phyloP scores from a whole-genome alignment of 1,140 invertebrate species.

The Aphidius gifuensis region DNA sequence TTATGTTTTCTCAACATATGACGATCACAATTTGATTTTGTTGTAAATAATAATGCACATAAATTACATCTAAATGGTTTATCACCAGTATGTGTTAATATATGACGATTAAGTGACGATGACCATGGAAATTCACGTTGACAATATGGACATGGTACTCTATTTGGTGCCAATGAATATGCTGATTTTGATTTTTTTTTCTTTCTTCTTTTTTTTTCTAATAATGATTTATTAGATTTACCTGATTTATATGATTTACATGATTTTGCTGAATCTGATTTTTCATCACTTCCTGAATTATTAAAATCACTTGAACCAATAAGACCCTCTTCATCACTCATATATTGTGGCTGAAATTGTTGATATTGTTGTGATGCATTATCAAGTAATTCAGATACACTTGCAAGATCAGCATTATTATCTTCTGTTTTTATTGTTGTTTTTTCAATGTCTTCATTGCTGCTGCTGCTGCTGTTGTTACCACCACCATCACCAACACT shows the following conservation, averaged over 20 bases:
- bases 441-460: conserved; percentile 14
- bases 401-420: conserved; percentile 64
- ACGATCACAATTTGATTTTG: conserved; percentile 94
- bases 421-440: conserved; percentile 37
- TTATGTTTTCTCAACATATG: conserved; percentile 88
- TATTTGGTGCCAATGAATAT: conserved; percentile 90
- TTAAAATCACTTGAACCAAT: conserved; percentile 75
- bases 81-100: conserved; percentile 91
- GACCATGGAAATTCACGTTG: conserved; percentile 93
- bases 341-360: conserved; percentile 61
- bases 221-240: conserved; percentile 28
- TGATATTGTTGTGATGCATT: conserved; percentile 73
- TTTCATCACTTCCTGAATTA: conserved; percentile 77
- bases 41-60: conserved; percentile 90
- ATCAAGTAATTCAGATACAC: conserved; percentile 73
- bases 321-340: conserved; percentile 72
- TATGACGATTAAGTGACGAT: conserved; percentile 86
- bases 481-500: neutral
- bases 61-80: conserved; percentile 93
- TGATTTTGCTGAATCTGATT: conserved; percentile 55
- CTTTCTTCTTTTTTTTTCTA: conserved; percentile 38
- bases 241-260: conserved; percentile 40
- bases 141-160: conserved; percentile 89
- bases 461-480: neutral
- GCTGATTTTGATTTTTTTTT: conserved; percentile 85